Conservation (phyloP, 1,140 invertebrate species). For the Mylabris phalerata region DNA sequence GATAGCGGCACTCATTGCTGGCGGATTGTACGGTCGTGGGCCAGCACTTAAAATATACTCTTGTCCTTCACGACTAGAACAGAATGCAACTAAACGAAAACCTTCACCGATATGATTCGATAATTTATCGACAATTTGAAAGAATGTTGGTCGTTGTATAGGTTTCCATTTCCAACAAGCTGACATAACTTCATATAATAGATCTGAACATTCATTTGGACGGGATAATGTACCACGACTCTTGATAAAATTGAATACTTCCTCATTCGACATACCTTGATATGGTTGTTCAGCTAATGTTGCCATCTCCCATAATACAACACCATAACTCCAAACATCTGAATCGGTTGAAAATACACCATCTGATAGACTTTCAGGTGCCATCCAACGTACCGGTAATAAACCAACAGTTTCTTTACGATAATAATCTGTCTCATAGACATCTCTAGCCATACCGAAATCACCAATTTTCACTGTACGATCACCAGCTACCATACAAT, state of each 20-base stretch:
- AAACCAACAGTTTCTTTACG: constrained; percentile 53
- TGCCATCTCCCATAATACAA: constrained; percentile 71
- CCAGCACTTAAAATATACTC: constrained; percentile 37
- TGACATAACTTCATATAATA: constrained; percentile 44
- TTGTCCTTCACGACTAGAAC: constrained; percentile 60
- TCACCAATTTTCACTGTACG: constrained; percentile 67
- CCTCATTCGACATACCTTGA: constrained; percentile 61
- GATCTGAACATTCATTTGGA: constrained; percentile 47
- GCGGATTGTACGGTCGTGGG: constrained; percentile 27
- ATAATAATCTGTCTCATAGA: constrained; percentile 72
- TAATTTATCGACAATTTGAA: constrained; percentile 62
- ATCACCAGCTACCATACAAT: constrained; percentile 68
- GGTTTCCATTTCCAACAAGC: constrained; percentile 47
- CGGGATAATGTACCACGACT: constrained; percentile 56
- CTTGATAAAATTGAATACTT: constrained; percentile 60
- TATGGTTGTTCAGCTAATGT: constrained; percentile 70
- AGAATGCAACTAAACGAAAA: constrained; percentile 70
- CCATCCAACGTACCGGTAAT: constrained; percentile 75
- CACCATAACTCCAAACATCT: constrained; percentile 71
- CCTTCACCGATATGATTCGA: constrained; percentile 49
- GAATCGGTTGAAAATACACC: constrained; percentile 66
- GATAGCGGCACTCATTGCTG: constrained; percentile 15
- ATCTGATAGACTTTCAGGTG: constrained; percentile 66
- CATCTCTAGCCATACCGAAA: constrained; percentile 62
- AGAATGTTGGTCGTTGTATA: constrained; percentile 68